Evolutionary conservation across 2,888 invertebrate genomes (phyloP), one percentile per base, ranked within the genome.

Genomic region (Orthosia gothica): DNA sequence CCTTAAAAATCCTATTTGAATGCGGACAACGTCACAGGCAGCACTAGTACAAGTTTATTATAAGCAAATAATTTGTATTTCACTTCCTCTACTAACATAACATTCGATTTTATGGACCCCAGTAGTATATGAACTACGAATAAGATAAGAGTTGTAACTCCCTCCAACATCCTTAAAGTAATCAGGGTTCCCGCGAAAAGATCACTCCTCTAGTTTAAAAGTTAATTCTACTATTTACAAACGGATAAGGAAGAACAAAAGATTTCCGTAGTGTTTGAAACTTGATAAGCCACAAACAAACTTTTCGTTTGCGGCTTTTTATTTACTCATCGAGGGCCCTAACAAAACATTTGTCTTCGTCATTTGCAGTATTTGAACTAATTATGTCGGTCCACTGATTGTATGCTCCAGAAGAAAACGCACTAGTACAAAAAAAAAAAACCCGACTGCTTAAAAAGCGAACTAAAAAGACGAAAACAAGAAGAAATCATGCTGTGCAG

Each of bases 141-240:
- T 67, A 57, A 82, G 83, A 80, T 85, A 77, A 86, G 83, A 76
- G 23, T 66, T 75, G 72, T 75, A 72, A 82, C 76, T 70, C 62
- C 75, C 74, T 83, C 74, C 72, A 79, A 84, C 74, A 79, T 78
- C 81, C 84, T 79, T 84, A 87, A 81, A 87, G 83, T 84, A 89
- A 89, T 90, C 88, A 87, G 84, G 82, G 85, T 78, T 87, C 71
- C 66, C 84, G 66, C 78, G 64, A 83, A 85, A 83, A 82, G 83
- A 87, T 87, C 86, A 82, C 78, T 79, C 67, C 47, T 64, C 82
- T 86, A 81, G 82, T 84, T 84, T 69, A 81, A 85, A 82, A 82
- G 79, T 86, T 85, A 70, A 85, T 81, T 84, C 67, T 75, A 54
- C 76, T 78, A 70, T 85, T 81, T 79, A 80, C 79, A 81, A 81